phyloP scores from a whole-genome alignment of 2,888 invertebrate species.

The Erpobdella octoculata region DNA sequence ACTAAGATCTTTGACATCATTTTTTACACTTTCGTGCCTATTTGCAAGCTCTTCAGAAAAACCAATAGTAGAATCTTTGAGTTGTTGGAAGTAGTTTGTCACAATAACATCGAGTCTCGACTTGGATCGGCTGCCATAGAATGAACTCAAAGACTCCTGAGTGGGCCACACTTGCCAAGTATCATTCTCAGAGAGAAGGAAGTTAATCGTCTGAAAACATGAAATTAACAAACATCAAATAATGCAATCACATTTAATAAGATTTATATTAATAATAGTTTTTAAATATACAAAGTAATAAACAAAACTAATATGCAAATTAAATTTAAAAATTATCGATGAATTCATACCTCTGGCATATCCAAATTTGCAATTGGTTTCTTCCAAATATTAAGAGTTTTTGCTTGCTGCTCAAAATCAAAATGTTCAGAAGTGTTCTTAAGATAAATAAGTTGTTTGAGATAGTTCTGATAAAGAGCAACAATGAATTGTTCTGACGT shows the following conservation, averaged over 20 bases:
- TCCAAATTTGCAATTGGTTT: slow-evolving; percentile 23
- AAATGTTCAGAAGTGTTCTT: neutral
- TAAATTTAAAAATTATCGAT: neutral
- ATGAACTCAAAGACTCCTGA: neutral
- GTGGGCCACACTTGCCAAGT: slow-evolving; percentile 30
- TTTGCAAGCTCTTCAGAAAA: neutral
- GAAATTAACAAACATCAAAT: too few species aligned
- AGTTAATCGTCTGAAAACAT: slow-evolving; percentile 18
- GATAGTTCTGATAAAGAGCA: slow-evolving; percentile 1
- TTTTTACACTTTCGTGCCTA: neutral
- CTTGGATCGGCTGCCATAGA: neutral
- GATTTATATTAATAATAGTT: neutral
- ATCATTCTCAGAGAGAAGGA: slow-evolving; percentile 4
- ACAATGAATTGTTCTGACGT: slow-evolving; percentile 3
- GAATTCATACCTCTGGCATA: slow-evolving; percentile 20
- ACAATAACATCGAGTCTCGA: neutral
- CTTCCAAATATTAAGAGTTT: slow-evolving; percentile 26
- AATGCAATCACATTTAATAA: too few species aligned
- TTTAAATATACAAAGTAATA: neutral
- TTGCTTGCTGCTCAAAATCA: neutral
- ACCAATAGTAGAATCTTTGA: neutral
- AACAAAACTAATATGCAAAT: neutral
- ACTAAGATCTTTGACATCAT: neutral
- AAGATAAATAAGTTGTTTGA: neutral
- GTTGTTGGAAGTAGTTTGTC: neutral